phyloP scores from a whole-genome alignment of 1,140 invertebrate species.

The Theocolax elegans region DNA sequence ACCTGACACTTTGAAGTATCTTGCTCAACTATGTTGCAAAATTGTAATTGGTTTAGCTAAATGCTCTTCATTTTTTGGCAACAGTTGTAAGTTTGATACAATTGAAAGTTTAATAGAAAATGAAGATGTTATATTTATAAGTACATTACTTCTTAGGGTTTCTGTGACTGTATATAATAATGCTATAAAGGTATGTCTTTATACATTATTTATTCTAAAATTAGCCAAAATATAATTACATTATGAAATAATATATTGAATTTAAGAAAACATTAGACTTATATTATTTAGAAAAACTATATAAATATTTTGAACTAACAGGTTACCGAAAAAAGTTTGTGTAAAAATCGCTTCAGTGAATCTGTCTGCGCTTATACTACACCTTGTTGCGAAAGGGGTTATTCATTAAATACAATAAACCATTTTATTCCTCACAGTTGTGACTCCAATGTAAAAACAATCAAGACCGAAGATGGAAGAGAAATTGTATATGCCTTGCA shows the following conservation, averaged over 20 bases:
- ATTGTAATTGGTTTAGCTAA: slow-evolving; percentile 1
- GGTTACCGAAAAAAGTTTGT: neutral
- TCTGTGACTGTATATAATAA: slow-evolving; percentile 10
- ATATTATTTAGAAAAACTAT: too few species aligned
- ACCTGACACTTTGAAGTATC: neutral
- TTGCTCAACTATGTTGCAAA: neutral
- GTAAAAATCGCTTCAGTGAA: neutral
- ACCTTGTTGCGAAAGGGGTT: slow-evolving; percentile 19
- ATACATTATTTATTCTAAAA: neutral
- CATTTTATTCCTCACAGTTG: slow-evolving; percentile 26
- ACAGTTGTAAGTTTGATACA: neutral
- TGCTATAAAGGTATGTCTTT: slow-evolving; percentile 10
- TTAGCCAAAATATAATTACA: neutral
- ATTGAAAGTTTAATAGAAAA: slow-evolving; percentile 9
- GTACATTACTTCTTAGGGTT: slow-evolving; percentile 5
- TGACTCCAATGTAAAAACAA: slow-evolving; percentile 19
- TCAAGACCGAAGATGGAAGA: neutral
- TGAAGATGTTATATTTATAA: slow-evolving; percentile 20
- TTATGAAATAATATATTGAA: neutral
- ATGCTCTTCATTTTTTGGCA: slow-evolving; percentile 1
- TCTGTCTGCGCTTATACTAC: neutral
- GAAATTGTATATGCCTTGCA: slow-evolving; percentile 7
- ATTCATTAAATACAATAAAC: neutral
- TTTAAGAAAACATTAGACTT: neutral
- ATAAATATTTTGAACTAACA: too few species aligned